These are phyloP conservation scores for Chromis chromis DNA, from an alignment of 2,797 vertebrate genomes.

Conservation along the genomic window DNA sequence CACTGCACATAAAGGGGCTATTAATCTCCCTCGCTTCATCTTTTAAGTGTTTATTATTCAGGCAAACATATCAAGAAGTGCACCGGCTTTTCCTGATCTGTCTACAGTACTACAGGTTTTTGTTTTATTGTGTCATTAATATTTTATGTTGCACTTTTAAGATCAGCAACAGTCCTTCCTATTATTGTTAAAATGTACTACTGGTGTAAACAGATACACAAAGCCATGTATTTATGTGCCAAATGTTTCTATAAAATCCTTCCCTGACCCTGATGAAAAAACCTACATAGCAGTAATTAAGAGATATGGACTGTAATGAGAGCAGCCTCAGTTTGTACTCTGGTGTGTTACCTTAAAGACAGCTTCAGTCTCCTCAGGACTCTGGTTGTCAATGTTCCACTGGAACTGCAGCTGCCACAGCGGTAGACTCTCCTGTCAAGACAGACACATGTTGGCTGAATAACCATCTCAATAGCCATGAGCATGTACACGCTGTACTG, in stretches of 20 bases:
- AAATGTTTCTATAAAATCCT: too few species aligned
- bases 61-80: not conserved
- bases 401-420: slow-evolving; percentile 91
- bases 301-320: not conserved
- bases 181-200: too few species aligned
- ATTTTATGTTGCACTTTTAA: not conserved
- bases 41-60: slow-evolving; percentile 3
- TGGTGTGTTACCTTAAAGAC: slow-evolving; percentile 88
- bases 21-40: not conserved
- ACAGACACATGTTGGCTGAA: not conserved
- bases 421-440: slow-evolving; percentile 86
- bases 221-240: too few species aligned
- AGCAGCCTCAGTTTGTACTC: not conserved
- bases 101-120: not conserved
- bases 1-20: not conserved
- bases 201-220: too few species aligned
- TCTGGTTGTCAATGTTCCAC: slow-evolving; percentile 87
- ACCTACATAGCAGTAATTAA: too few species aligned
- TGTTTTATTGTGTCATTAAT: not conserved
- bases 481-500: not conserved
- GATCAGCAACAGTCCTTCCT: too few species aligned
- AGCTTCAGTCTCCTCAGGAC: slow-evolving; percentile 85
- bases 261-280: too few species aligned
- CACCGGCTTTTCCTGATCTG: not conserved
- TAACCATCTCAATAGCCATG: not conserved